These are phyloP conservation scores for Apteryx mantelli DNA, from an alignment of 2,113 vertebrate genomes.

Conservation along the genomic window DNA sequence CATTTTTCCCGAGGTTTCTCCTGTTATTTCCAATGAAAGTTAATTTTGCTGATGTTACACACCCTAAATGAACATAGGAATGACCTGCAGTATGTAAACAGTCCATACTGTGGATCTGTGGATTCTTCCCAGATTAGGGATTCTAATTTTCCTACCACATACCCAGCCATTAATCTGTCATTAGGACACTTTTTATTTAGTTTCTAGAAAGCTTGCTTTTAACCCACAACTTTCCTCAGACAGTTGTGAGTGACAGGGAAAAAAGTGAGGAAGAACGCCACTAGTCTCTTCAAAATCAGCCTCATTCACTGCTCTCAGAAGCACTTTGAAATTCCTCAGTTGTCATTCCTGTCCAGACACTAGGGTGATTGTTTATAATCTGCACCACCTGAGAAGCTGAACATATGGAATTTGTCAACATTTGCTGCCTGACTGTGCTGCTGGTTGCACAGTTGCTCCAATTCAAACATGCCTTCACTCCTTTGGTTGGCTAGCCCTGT, in stretches of 20 bases:
- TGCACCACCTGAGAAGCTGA: conserved; percentile 2
- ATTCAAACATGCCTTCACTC: background rate
- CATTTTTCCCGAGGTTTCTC: background rate
- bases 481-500: background rate
- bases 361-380: background rate
- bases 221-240: background rate
- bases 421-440: background rate
- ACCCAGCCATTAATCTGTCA: background rate
- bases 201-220: background rate
- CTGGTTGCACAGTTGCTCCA: conserved; percentile 4
- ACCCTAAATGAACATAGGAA: background rate
- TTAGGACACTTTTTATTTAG: background rate
- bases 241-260: background rate
- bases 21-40: background rate
- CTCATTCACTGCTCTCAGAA: background rate
- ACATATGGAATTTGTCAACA: conserved; percentile 38
- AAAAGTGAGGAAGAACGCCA: background rate
- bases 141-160: background rate
- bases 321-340: background rate
- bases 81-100: background rate
- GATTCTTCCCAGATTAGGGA: background rate
- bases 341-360: background rate
- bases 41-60: background rate
- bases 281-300: background rate
- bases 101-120: background rate